Percentiles rank a stretch among this genome's conserved stretches.
These are phyloP conservation scores for Hormaphis cornu DNA, from an alignment of 1,140 invertebrate genomes.

Conservation along the genomic window DNA sequence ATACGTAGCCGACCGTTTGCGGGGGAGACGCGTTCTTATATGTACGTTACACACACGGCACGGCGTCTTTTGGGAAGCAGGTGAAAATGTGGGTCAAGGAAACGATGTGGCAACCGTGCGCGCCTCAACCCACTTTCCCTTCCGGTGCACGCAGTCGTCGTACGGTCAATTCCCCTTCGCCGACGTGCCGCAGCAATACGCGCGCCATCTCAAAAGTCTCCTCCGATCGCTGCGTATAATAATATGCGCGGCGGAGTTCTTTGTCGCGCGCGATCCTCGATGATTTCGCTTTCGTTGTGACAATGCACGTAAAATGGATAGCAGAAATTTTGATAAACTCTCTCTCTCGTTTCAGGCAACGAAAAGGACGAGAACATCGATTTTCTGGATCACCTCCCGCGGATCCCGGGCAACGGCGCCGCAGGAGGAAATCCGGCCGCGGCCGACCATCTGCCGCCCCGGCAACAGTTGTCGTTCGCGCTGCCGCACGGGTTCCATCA, in stretches of 20 bases:
- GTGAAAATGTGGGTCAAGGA: conserved; percentile 32
- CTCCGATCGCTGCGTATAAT: background rate
- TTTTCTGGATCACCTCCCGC: conserved; percentile 22
- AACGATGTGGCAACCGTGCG: conserved; percentile 28
- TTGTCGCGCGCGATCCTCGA: background rate
- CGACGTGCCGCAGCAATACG: background rate
- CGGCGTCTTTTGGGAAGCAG: conserved; percentile 22
- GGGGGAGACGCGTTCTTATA: background rate
- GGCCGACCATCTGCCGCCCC: conserved; percentile 10
- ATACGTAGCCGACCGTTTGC: background rate
- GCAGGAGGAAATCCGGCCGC: background rate
- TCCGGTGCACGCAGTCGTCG: conserved; percentile 23
- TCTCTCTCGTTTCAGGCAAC: background rate
- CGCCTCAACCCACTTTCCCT: conserved; percentile 31
- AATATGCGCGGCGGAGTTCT: background rate
- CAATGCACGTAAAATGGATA: too few relatives aligned
- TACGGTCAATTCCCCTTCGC: conserved; percentile 13
- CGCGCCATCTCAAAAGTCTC: background rate
- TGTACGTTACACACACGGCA: too few relatives aligned
- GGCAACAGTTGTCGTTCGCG: conserved; percentile 28
- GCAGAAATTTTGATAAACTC: too few relatives aligned
- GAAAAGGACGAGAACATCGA: conserved; percentile 28
- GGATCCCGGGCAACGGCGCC: background rate
- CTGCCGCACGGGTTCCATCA: conserved; percentile 21
- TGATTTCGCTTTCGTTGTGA: background rate